Evolutionary conservation across 2,113 vertebrate genomes (phyloP).

Genomic region (Hystrix cristata): DNA sequence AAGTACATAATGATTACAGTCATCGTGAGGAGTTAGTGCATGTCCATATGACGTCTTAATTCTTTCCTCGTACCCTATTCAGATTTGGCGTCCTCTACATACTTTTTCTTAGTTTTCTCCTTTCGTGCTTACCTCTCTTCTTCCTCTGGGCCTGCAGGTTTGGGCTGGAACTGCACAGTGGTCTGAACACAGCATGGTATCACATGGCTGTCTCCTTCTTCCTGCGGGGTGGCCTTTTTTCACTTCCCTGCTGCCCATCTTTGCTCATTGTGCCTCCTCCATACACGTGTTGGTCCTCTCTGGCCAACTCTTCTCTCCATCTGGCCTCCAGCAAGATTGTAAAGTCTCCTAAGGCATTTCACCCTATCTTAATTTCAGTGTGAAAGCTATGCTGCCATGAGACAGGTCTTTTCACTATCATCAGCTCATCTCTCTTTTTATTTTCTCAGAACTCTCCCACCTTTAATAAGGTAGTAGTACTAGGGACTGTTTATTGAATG

Average conservation of each 20-base stretch:
- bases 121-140: neutral
- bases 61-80: neutral
- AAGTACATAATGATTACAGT: neutral
- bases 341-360: neutral
- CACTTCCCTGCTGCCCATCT: neutral
- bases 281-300: neutral
- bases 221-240: neutral
- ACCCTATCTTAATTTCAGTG: neutral
- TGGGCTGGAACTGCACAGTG: neutral
- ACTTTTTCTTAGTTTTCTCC: neutral
- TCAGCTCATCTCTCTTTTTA: neutral
- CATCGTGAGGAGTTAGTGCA: neutral
- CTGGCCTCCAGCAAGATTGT: neutral
- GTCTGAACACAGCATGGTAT: neutral
- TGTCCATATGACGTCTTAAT: neutral
- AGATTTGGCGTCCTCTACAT: neutral
- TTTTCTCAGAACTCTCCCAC: neutral
- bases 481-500: neutral
- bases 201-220: neutral
- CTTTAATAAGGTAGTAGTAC: neutral
- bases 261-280: neutral
- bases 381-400: neutral
- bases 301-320: neutral
- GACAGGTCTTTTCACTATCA: neutral
- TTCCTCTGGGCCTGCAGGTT: neutral